Base-by-base conservation (phyloP, 2,113 vertebrate genomes). In the Strix aluco region DNA sequence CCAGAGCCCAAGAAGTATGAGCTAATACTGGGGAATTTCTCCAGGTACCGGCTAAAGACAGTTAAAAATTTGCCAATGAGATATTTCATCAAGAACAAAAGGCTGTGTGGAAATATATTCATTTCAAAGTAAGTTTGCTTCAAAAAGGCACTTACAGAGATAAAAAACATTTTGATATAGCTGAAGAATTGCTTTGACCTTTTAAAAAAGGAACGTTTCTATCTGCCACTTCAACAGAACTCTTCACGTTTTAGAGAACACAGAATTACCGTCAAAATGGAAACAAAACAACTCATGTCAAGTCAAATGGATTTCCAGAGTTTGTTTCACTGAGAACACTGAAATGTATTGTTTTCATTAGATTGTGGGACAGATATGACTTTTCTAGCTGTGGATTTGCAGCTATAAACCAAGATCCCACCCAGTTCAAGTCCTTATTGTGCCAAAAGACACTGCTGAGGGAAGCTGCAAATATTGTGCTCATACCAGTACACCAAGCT, bases 111-210 rank as follows among this genome's bases (percentile, higher is more conserved):
- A 83, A 94, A 86, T 62, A 9, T 38, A 81, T 67, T 71, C 1
- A 42, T 86, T 89, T 89, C 52, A 66, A 84, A 86, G 44, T 32
- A 73, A 86, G 17, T 72, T 52, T 86, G 16, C 32, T 90, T 94
- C 55, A 94, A 62, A 86, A 96, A 78, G 25, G 15, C 12, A 51
- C 15, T 77, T 88, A n/a, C 0, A 2, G 46, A 88, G 22, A 54
- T 46, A 86, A 46, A 78, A 83, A 72, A 3, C 11, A 27, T 73
- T 75, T 79, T 75, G 10, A 86, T 81, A 30, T 29, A 83, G 55
- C 69, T 88, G 67, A 91, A 66, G 26, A 95, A 78, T 95, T 96
- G 34, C n/a, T 89, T 84, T 94, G 77, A 96, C 83, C 86, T 94
- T 95, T 89, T 78, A 47, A 54, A 74, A 92, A 95, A 59, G 6